Evolutionary conservation across 2,797 vertebrate genomes (phyloP), one percentile per base, ranked within the genome.

Genomic region (Miopithecus talapoin): DNA sequence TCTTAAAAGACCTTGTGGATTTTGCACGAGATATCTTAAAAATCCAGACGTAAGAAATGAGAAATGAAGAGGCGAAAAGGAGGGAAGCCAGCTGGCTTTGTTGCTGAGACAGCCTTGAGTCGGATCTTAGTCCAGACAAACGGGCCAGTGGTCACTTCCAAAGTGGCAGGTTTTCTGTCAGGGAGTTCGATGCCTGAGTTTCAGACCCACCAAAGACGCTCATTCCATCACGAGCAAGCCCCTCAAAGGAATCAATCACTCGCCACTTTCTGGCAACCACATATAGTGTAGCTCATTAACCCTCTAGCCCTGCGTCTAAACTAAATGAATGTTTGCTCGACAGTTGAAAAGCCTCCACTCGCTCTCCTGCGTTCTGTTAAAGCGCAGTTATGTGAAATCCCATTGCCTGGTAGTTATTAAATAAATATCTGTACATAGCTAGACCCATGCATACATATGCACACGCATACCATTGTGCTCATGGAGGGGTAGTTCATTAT

Each of bases 381-480:
- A 80, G 94, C 3, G 4, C 0, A 68, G 95, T 72, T 83, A 26
- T 11, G 59, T 74, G 95, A 53, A 50, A 96, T 57, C 94, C 96
- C 94, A 89, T 17, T 55, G 95, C 95, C 91, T 22, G 57, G 96
- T 41, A 94, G 97, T 98, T 98, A 97, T 97, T 98, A 98, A 97
- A 95, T 97, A 97, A 97, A 96, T 96, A 97, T 72, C 97, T 72
- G 94, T 43, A 14, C 8, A 22, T 0, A 1, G 21, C 24, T 7
- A 8, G 21, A 24, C 36, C 53, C 26, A 24, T 0, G 46, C 80
- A 59, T 19, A 4, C 68, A 5, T 12, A 46, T 3, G 93, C 53
- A 19, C 78, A 4, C 59, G 8, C 48, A 8, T 13, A 16, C 79
- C 39, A 0, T 33, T 1, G 28, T 11, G 91, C 43, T 50, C 55